These are phyloP conservation scores for Rhagium mordax DNA, from an alignment of 2,888 invertebrate genomes.

Conservation along the genomic window DNA sequence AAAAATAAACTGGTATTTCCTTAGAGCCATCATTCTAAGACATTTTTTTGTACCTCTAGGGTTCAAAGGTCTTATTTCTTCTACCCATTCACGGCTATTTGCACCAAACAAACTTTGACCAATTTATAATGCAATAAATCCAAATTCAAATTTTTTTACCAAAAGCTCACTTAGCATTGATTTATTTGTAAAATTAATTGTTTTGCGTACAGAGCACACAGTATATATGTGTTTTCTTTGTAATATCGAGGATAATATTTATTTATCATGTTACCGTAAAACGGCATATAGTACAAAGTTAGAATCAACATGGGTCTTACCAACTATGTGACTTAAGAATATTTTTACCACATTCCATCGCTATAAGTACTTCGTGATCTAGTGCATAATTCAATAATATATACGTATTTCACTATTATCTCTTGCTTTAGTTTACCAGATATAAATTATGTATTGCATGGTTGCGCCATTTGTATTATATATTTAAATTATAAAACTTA, in stretches of 20 bases:
- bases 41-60: too few species aligned
- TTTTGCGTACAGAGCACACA: too few species aligned
- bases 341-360: neutral
- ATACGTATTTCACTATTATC: neutral
- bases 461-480: constrained; percentile 20
- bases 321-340: neutral
- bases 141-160: too few species aligned
- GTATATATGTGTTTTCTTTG: neutral
- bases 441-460: constrained; percentile 43
- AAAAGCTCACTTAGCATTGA: too few species aligned
- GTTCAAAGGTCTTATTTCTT: too few species aligned
- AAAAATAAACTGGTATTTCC: too few species aligned
- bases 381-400: neutral
- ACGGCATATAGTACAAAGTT: neutral
- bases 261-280: neutral
- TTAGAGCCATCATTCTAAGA: too few species aligned
- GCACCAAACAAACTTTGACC: too few species aligned
- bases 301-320: neutral
- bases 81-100: too few species aligned
- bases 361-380: neutral
- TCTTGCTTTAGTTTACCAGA: constrained; percentile 18
- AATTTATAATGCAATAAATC: too few species aligned
- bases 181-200: too few species aligned
- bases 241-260: neutral
- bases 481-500: constrained; percentile 40